phyloP scores from a whole-genome alignment of 1,140 invertebrate genomes.

The Bactericera cockerelli region DNA sequence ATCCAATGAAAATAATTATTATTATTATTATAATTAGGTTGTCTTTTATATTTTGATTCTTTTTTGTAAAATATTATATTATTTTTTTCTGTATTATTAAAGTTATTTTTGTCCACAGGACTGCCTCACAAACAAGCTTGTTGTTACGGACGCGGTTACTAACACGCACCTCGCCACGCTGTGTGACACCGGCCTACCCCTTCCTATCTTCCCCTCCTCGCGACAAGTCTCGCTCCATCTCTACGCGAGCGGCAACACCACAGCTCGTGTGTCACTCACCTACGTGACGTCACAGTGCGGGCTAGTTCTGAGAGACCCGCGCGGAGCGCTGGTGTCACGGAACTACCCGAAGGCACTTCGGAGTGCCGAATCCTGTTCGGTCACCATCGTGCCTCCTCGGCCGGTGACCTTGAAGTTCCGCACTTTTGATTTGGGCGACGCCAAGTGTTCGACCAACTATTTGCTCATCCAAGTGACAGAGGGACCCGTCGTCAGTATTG shows the following conservation, averaged over 20 bases:
- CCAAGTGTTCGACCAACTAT: not conserved
- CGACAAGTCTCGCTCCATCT: not conserved
- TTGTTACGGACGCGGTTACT: not conserved
- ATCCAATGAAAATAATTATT: no score
- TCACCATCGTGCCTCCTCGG: not conserved
- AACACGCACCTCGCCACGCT: not conserved
- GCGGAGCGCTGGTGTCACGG: not conserved
- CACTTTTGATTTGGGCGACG: not conserved
- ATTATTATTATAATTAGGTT: no score
- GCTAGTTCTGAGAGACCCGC: not conserved
- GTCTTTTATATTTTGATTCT: no score
- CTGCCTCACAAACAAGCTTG: not conserved
- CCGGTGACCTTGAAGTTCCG: not conserved
- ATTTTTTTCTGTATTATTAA: no score
- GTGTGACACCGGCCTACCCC: not conserved
- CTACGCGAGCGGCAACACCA: not conserved
- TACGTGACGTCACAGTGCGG: not conserved
- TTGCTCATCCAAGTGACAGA: no score
- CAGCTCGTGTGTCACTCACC: not conserved
- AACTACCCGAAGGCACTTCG: not conserved
- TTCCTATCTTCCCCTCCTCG: not conserved
- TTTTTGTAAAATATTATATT: no score
- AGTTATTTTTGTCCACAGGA: no score
- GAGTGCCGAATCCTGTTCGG: not conserved
- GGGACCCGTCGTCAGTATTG: not conserved